Evolutionary conservation across 2,888 invertebrate species (phyloP), one percentile per base, ranked within the genome.

Genomic region (Drosophila peninsularis): DNA sequence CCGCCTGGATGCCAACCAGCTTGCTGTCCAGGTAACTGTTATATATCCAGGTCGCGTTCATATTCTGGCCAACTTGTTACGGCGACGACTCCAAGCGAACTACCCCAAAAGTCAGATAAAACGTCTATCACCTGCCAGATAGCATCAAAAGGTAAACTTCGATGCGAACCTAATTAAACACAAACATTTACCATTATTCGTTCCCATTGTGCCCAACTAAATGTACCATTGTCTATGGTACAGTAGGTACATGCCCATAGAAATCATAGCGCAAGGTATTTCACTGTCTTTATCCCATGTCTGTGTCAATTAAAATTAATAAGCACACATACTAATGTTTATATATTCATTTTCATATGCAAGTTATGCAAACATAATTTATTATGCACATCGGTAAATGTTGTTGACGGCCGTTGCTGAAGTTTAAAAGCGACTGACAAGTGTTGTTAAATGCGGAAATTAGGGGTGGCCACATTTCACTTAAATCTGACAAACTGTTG

Each of bases 1-100:
- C 81, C 6, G 39, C 47, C 67, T 86, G 86, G n/a, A 66, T 10
- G 5, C 79, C 81, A 50, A 83, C 78, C 7, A 50, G 27, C 4
- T 52, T 71, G 27, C 71, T 68, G 11, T 71, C 66, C 60, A 66
- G 7, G 41, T 86, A 83, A 39, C 49, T 72, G 6, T 36, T 32
- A 24, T 74, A 75, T 30, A 82, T 65, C 5, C 42, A 49, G 52
- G 75, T 74, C 3, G 30, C 74, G 36, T 74, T 74, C 74, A 50
- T 50, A 61, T 64, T 19, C 11, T 9, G 13, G 2, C 10, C 47
- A 42, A 54, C 49, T 39, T 21, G 36, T 4, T 9, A 10, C 7
- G 17, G 37, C 11, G 30, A 47, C 32, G n/a, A 14, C 4, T 50
- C 9, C 13, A 34, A 9, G 5, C 5, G 34, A 11, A 21, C 24